A percentile compares a stretch with the other conserved stretches of the same genome.
Conservation (phyloP, 2,113 vertebrate species). For the Antechinus flavipes region DNA sequence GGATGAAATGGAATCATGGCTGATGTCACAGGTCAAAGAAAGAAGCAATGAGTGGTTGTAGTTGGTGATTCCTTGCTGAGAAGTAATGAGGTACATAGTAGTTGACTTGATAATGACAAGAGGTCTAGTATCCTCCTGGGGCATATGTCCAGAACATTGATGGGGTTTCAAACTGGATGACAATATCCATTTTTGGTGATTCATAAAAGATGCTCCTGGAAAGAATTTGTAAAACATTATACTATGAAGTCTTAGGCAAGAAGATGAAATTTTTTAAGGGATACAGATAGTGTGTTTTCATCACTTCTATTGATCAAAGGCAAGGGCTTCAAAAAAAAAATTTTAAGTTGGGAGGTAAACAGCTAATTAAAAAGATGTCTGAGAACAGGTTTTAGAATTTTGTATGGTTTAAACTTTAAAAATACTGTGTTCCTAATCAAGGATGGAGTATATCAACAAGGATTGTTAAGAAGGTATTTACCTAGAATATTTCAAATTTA, state of each 20-base stretch:
- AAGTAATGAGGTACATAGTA: background rate
- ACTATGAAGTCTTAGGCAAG: background rate
- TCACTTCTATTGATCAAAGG: background rate
- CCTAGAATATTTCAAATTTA: background rate
- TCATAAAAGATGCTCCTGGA: background rate
- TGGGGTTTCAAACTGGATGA: background rate
- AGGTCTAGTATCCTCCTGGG: background rate
- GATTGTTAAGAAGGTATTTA: background rate
- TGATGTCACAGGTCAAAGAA: background rate
- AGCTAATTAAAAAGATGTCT: background rate
- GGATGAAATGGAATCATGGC: background rate
- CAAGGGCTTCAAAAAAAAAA: background rate
- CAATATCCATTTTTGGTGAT: background rate
- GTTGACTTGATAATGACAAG: background rate
- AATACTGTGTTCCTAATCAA: background rate
- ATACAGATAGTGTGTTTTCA: background rate
- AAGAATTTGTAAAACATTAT: background rate
- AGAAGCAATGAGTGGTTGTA: background rate
- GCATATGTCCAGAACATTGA: background rate
- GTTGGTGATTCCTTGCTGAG: background rate
- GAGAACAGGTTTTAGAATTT: background rate
- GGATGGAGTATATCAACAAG: background rate
- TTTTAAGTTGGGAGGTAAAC: background rate
- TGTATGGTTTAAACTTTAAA: background rate
- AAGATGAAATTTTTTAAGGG: background rate